Evolutionary conservation across 1,140 invertebrate species (phyloP).

Genomic region (Caerostris extrusa): DNA sequence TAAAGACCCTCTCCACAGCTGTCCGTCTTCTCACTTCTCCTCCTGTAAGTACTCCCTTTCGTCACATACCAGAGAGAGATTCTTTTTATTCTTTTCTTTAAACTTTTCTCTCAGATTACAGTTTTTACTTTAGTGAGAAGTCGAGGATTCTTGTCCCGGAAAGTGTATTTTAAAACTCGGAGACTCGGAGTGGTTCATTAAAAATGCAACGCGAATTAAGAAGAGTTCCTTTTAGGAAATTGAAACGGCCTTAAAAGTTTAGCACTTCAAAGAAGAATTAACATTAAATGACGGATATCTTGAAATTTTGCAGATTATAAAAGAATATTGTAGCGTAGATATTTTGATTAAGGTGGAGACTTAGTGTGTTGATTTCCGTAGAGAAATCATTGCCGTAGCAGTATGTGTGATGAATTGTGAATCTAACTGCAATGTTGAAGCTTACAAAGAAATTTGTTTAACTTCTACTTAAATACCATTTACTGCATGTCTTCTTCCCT

Average conservation of each 20-base stretch:
- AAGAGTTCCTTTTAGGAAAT: not conserved
- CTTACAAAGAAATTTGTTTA: too few relatives aligned
- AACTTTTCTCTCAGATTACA: not conserved
- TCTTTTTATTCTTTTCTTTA: not conserved
- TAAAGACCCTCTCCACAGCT: conserved; percentile 61
- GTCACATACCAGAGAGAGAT: not conserved
- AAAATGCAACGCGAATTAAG: not conserved
- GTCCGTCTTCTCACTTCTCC: conserved; percentile 70
- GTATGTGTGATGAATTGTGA: too few relatives aligned
- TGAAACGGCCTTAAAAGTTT: not conserved
- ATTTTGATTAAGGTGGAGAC: not conserved
- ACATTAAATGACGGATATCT: not conserved
- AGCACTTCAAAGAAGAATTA: not conserved
- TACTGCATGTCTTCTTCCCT: too few relatives aligned
- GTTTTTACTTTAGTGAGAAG: not conserved
- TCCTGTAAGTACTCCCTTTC: conserved; percentile 52
- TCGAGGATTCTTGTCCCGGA: not conserved
- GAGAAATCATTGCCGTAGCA: too few relatives aligned
- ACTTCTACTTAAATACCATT: too few relatives aligned
- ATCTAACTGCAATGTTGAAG: too few relatives aligned
- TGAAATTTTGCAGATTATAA: not conserved
- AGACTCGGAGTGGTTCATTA: not conserved
- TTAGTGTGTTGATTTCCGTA: not conserved
- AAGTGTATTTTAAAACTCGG: not conserved
- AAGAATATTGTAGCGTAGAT: not conserved